These are phyloP conservation scores for Eupithecia centaureata DNA, from an alignment of 2,888 invertebrate species.

Conservation along the genomic window DNA sequence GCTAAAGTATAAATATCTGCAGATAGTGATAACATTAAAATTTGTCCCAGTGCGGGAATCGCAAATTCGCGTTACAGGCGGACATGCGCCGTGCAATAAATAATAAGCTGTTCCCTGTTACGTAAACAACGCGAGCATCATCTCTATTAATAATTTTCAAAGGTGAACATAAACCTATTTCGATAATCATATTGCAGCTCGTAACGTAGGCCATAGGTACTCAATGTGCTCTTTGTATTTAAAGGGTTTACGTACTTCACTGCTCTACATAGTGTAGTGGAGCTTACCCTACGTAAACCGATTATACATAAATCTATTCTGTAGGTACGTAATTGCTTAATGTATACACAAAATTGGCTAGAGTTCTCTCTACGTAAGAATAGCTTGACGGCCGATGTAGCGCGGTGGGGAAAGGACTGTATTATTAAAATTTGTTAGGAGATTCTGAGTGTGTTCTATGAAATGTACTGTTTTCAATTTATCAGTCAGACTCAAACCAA, in stretches of 20 bases:
- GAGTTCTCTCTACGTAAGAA: background rate
- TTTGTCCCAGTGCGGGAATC: no score
- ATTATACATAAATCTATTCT: slow-evolving; percentile 8
- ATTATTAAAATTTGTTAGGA: no score
- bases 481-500: no score
- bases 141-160: slow-evolving; percentile 25
- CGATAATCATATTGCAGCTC: slow-evolving; percentile 12
- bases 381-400: no score
- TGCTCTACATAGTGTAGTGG: slow-evolving; percentile 8
- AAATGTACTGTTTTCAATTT: no score
- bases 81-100: no score
- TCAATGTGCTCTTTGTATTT: background rate
- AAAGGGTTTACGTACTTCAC: slow-evolving; percentile 3
- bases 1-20: no score
- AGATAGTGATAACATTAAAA: no score
- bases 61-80: no score
- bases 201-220: slow-evolving; percentile 10
- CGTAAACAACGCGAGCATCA: background rate
- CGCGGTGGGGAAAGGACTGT: no score
- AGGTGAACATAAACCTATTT: slow-evolving; percentile 15
- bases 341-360: background rate
- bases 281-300: slow-evolving; percentile 6
- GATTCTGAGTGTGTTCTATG: no score
- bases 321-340: background rate
- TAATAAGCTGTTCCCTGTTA: background rate